Evolutionary conservation across 2,888 invertebrate species (phyloP), one percentile per base, ranked within the genome.

Genomic region (Congeria kusceri): DNA sequence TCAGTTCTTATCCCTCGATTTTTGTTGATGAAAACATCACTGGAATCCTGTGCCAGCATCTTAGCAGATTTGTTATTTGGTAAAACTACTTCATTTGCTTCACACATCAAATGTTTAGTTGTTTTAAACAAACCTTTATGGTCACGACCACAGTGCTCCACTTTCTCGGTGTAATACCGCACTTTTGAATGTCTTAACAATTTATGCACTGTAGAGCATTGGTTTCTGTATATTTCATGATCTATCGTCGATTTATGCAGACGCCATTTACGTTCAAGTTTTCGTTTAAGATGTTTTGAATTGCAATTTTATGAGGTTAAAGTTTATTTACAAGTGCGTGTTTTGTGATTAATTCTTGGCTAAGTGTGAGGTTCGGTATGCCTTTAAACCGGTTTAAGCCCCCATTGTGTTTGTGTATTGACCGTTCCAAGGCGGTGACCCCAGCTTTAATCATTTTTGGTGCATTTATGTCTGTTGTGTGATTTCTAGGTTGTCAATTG

Each of bases 201-300:
- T 29, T 57, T 72, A 46, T 71, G 27, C 18, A 39, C 44, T 3
- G 29, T 28, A 23, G 72, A 59, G 59, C 65, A 72, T 20, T 72
- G 72, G 28, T 58, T 72, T 65, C 72, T 59, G 23, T 53, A 73
- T 39, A 73, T 73, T 47, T 61, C 46, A 49, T 65, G 57, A 56
- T 67, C 67, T 59, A 69, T 61, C 18, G 44, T 29, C 18, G 47
- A 53, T 69, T 59, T 59, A 20, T 67, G 29, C 64, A 28, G 25
- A 4, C 61, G 59, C 69, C 74, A 67, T 46, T 62, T 67, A 20
- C 62, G 49, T 56, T 68, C 67, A 15, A 67, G 53, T 46, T 74
- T 67, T 15, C 73, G 73, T 66, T 46, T 61, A 23, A 67, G 27
- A 66, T 63, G 68, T 68, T 74, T 73, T n/a, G n/a, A n/a, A n/a